Conservation (phyloP, 2,888 invertebrate genomes). For the Mythimna impura region DNA sequence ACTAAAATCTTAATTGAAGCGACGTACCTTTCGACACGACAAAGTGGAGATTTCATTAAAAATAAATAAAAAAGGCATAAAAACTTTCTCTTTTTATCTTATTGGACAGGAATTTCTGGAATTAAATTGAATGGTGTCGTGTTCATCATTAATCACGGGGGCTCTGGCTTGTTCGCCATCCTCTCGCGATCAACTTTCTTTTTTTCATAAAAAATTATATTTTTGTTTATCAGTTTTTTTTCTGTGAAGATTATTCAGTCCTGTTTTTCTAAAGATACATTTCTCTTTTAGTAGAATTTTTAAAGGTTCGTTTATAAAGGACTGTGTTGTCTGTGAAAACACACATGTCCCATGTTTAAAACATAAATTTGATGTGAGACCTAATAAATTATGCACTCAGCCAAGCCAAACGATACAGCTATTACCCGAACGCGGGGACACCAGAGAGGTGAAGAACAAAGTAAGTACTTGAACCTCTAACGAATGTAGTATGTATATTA, state of each 20-base stretch:
- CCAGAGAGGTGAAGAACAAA: slow-evolving; percentile 14
- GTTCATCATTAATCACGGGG: slow-evolving; percentile 82
- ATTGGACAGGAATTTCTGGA: slow-evolving; percentile 77
- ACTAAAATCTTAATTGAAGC: slow-evolving; percentile 62
- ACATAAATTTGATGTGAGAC: slow-evolving; percentile 50
- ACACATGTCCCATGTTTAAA: slow-evolving; percentile 50
- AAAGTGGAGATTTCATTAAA: slow-evolving; percentile 65
- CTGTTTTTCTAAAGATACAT: slow-evolving; percentile 17
- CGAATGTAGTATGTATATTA: neutral
- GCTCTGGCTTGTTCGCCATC: slow-evolving; percentile 73
- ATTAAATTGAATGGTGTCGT: slow-evolving; percentile 83
- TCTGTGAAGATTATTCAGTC: slow-evolving; percentile 34
- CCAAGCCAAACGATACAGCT: slow-evolving; percentile 49
- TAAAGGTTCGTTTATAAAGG: neutral
- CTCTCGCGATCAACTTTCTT: slow-evolving; percentile 72
- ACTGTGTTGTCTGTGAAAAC: slow-evolving; percentile 18
- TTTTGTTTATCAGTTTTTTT: slow-evolving; percentile 61
- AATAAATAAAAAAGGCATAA: slow-evolving; percentile 68
- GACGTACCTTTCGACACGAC: slow-evolving; percentile 58
- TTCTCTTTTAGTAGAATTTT: neutral
- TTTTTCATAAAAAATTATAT: slow-evolving; percentile 68
- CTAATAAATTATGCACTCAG: slow-evolving; percentile 62
- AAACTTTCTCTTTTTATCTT: slow-evolving; percentile 75
- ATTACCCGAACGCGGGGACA: slow-evolving; percentile 31
- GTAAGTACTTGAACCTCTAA: slow-evolving; percentile 1